Evolutionary conservation across 2,797 vertebrate species (phyloP).

Genomic region (Onychomys arenicola): DNA sequence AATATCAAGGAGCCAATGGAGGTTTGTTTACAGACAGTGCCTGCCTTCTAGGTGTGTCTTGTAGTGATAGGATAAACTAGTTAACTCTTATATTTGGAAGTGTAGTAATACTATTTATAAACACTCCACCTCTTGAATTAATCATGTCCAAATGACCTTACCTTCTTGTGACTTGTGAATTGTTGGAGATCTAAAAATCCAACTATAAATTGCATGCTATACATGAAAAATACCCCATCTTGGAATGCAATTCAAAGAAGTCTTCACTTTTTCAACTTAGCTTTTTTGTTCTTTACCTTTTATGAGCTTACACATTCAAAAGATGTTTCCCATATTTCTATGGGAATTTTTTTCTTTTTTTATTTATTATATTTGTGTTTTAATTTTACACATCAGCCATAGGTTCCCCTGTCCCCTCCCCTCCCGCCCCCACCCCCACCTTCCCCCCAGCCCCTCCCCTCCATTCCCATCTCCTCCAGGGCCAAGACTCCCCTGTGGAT

Average conservation of each 20-base stretch:
- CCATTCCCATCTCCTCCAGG: too few species aligned
- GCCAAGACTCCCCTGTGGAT: too few species aligned
- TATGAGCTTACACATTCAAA: not conserved
- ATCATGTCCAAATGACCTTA: not conserved
- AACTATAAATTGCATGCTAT: not conserved
- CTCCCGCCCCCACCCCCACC: too few species aligned
- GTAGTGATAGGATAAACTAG: not conserved
- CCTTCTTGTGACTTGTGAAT: not conserved
- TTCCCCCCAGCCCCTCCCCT: too few species aligned
- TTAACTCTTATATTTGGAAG: not conserved
- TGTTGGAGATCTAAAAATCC: not conserved
- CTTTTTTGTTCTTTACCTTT: not conserved
- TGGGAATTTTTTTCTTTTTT: too few species aligned
- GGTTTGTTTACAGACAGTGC: not conserved
- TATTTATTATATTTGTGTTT: too few species aligned
- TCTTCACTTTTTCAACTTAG: not conserved
- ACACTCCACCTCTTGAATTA: not conserved
- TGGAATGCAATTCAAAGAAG: constrained; percentile 26
- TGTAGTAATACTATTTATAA: accelerated
- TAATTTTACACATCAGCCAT: too few species aligned
- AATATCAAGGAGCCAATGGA: not conserved
- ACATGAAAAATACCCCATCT: not conserved
- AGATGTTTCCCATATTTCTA: not conserved
- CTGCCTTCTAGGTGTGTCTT: not conserved
- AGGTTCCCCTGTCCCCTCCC: too few species aligned